Percentiles rank a stretch among this genome's conserved stretches.
These are phyloP conservation scores for Conchocele bisecta DNA, from an alignment of 2,888 invertebrate genomes.

Conservation along the genomic window DNA sequence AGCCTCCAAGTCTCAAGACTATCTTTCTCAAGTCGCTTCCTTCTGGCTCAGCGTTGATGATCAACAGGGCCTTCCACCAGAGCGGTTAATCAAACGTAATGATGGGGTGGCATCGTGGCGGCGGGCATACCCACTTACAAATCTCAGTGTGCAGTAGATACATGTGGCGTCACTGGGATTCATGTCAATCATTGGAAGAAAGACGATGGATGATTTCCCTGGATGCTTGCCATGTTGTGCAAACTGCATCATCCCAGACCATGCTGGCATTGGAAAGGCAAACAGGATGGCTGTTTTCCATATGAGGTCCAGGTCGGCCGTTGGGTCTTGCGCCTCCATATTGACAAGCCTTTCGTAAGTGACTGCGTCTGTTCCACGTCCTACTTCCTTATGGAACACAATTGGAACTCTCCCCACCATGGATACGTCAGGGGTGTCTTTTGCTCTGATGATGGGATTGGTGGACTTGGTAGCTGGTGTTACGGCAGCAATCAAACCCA, in stretches of 20 bases:
- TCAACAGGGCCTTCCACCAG: slow-evolving; percentile 16
- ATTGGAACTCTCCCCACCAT: too few species aligned
- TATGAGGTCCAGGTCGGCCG: too few species aligned
- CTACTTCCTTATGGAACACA: too few species aligned
- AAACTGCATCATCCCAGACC: slow-evolving; percentile 60
- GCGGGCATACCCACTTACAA: slow-evolving; percentile 24
- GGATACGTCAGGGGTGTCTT: too few species aligned
- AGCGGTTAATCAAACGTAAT: slow-evolving; percentile 23
- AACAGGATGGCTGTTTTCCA: too few species aligned
- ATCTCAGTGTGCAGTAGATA: slow-evolving; percentile 42
- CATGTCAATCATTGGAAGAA: slow-evolving; percentile 51
- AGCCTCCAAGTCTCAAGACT: slow-evolving; percentile 42
- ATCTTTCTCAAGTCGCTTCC: slow-evolving; percentile 24
- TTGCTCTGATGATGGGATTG: too few species aligned
- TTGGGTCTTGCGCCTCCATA: too few species aligned
- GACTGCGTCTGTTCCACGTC: too few species aligned
- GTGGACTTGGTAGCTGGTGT: too few species aligned
- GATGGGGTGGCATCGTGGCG: slow-evolving; percentile 1
- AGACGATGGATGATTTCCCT: slow-evolving; percentile 50
- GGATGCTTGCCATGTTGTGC: slow-evolving; percentile 38
- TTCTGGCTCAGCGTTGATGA: not conserved
- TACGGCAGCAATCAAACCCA: too few species aligned
- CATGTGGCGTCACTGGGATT: slow-evolving; percentile 41
- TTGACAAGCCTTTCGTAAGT: too few species aligned
- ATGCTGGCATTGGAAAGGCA: too few species aligned